Evolutionary conservation across 2,888 invertebrate species (phyloP), one percentile per base, ranked within the genome.

Genomic region (Leucophenga maculata): DNA sequence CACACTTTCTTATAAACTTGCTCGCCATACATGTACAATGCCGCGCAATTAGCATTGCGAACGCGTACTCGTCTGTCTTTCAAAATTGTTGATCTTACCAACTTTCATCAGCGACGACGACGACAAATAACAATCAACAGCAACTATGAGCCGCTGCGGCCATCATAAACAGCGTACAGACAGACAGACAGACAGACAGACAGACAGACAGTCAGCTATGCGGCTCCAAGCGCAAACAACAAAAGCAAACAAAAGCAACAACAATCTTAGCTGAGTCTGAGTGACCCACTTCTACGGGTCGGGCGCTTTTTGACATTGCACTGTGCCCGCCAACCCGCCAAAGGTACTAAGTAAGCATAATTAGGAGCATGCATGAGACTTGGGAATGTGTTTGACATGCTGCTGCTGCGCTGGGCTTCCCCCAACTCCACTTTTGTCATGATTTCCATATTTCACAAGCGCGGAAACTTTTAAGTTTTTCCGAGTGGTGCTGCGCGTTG

Each of bases 51-150:
- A 77, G 74, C 73, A 76, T 76, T 77, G 78, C 75, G 68, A 70
- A 70, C n/a, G 31, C 44, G 67, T 70, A 62, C 60, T 20, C 68
- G 31, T 64, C 60, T 20, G 68, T 22, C 59, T 39, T 39, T 39
- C 26, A 26, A 26, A 2, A 26, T 26, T 14, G 14, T 48, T 46
- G 14, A 50, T 18, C 32, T 52, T 69, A 74, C 71, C 76, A 75
- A 79, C 77, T 78, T 75, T 82, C 78, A 75, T 83, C 81, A 81
- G 75, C 75, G 77, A 59, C 59, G 31, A 59, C 59, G 31, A 59
- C 74, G 75, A 59, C 32, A 59, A 59, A 59, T 32, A 59, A 32
- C 80, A 78, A 77, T 75, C 80, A 77, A 75, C 73, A 68, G 64
- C 48, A 52, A 67, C 50, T 50, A 22, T 26, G 39, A 57, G 13